Evolutionary conservation across 1,140 invertebrate genomes (phyloP).

Genomic region (Carcinoscorpius rotundicauda): DNA sequence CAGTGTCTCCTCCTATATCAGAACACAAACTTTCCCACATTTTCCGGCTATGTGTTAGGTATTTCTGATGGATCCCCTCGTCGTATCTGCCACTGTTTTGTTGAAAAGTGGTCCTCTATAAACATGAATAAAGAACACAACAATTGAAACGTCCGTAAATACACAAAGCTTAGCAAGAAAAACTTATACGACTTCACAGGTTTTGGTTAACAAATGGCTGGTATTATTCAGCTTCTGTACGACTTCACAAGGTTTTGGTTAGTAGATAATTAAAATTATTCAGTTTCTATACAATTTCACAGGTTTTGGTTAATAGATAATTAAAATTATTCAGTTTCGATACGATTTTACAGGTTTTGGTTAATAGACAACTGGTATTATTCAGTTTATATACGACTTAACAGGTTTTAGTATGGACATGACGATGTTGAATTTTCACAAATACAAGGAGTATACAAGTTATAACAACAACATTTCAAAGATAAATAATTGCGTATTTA

Average conservation of each 20-base stretch:
- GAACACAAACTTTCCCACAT: constrained; percentile 21
- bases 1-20: constrained; percentile 16
- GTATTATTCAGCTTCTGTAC: not conserved
- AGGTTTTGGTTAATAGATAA: not conserved
- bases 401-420: too few species aligned
- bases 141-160: too few species aligned
- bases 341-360: not conserved
- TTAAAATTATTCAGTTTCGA: not conserved
- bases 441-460: too few species aligned
- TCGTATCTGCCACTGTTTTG: constrained; percentile 19
- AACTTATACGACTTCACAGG: not conserved
- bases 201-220: not conserved
- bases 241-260: not conserved
- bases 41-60: constrained; percentile 15
- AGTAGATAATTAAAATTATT: not conserved
- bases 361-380: too few species aligned
- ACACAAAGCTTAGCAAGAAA: too few species aligned
- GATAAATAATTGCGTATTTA: too few species aligned
- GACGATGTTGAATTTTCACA: too few species aligned
- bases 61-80: constrained; percentile 18
- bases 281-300: not conserved
- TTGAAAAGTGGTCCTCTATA: constrained; percentile 19
- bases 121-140: not conserved
- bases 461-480: too few species aligned
- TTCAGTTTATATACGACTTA: too few species aligned